A percentile compares a stretch with the other conserved stretches of the same genome.
These are phyloP conservation scores for Valencia hispanica DNA, from an alignment of 2,797 vertebrate species.

Conservation along the genomic window DNA sequence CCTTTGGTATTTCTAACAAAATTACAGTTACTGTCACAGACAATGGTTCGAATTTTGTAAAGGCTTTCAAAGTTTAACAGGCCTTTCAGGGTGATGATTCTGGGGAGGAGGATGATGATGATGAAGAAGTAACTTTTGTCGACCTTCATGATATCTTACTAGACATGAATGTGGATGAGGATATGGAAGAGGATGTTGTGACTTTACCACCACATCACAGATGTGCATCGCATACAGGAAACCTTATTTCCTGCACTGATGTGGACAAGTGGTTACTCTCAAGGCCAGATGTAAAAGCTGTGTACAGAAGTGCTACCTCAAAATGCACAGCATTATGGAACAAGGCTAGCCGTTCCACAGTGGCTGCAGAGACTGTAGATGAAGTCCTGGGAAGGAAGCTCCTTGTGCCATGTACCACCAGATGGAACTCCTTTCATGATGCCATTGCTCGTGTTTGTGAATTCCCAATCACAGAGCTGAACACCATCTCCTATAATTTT, in stretches of 20 bases:
- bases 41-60: too few relatives aligned
- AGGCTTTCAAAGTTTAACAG: too few relatives aligned
- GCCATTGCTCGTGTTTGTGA: not conserved
- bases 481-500: too few relatives aligned
- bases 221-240: constrained; percentile 1
- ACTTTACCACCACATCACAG: not conserved
- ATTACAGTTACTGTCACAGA: too few relatives aligned
- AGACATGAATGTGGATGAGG: not conserved
- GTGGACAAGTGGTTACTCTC: constrained; percentile 2
- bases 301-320: not conserved
- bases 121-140: too few relatives aligned
- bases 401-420: not conserved
- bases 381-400: not conserved
- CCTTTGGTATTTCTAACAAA: too few relatives aligned
- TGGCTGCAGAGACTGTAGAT: not conserved
- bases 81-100: too few relatives aligned
- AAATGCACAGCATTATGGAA: constrained; percentile 1
- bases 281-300: not conserved
- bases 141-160: too few relatives aligned
- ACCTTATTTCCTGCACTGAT: not conserved
- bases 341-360: not conserved
- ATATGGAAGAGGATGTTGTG: not conserved
- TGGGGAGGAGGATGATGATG: too few relatives aligned
- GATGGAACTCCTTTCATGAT: not conserved
- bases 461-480: not conserved